Evolutionary conservation across 1,140 invertebrate genomes (phyloP), one percentile per base, ranked within the genome.

Genomic region (Sycophaga agraensis): DNA sequence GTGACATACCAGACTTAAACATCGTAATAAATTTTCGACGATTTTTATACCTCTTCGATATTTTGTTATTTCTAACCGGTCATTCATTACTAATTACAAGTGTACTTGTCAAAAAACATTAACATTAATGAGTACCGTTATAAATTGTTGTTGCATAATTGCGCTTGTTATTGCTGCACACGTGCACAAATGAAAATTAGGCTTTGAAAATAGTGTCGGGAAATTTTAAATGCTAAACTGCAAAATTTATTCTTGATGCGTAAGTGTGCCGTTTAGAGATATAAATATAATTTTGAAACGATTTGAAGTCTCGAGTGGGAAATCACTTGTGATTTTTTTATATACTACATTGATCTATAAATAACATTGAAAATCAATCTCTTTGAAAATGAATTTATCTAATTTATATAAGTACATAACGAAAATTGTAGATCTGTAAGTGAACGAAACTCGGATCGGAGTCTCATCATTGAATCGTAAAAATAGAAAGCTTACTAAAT

Each of bases 321-420:
- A 56, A 56, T 55, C 26, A 55, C 28, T 56, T 56, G 22, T 45
- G 24, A 7, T 56, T 45, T 56, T 35, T 50, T n/a, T n/a, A n/a
- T n/a, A n/a, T n/a, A n/a, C n/a, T n/a, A 43, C 12, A 24, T 35
- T 0, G 40, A 56, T 56, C 53, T 56, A 56, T 56, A 40, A 58
- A 58, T 58, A 40, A 49, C 48, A 39, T 39, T n/a, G 12, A 28
- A 49, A 48, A 58, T 58, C 56, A 49, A 58, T 58, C 56, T 39
- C 43, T 12, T 9, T 2, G 22, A 21, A 22, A 37, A 16, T 17
- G 7, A 17, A 34, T 3, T 58, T 58, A 58, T 58, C 56, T 58
- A 58, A 58, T 58, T 48, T 58, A 58, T 49, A 35, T 16, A 21
- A 19, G 17, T 45, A 31, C 28, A 9, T 1, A 22, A 45, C 19